A percentile compares a stretch with the other conserved stretches of the same genome.
These are phyloP conservation scores for Sthenelais limicola DNA, from an alignment of 2,888 invertebrate species.

Conservation along the genomic window DNA sequence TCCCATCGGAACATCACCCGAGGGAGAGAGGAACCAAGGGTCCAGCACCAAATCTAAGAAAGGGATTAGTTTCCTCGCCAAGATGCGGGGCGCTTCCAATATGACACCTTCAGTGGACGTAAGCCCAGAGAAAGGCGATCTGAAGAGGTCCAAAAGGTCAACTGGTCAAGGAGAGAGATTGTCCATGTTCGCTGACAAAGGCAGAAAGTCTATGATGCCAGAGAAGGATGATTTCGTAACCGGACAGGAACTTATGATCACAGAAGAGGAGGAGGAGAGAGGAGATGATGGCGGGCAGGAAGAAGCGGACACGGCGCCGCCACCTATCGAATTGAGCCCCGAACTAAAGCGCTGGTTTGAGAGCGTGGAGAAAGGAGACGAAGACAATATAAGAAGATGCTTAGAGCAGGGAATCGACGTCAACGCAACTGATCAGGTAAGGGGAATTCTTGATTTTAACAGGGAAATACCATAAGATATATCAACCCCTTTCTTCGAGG, in stretches of 20 bases:
- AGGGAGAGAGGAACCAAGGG: background rate
- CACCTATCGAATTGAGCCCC: background rate
- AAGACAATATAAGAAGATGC: background rate
- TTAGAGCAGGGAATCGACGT: constrained; percentile 1
- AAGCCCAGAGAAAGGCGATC: background rate
- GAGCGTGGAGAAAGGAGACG: background rate
- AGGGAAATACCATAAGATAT: no score
- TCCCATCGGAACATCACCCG: constrained; percentile 22
- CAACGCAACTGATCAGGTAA: constrained; percentile 27
- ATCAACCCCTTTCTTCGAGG: no score
- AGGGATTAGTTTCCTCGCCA: constrained; percentile 16
- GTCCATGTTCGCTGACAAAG: constrained; percentile 19
- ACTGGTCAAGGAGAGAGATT: background rate
- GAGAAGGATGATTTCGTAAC: background rate
- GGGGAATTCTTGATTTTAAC: no score
- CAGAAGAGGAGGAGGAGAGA: background rate
- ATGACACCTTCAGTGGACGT: constrained; percentile 18
- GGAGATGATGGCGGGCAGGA: background rate
- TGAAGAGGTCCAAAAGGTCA: constrained; percentile 2
- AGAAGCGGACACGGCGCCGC: no score
- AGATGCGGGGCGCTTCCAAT: constrained; percentile 1
- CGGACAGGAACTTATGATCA: background rate
- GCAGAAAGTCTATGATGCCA: constrained; percentile 25
- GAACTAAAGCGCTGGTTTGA: constrained; percentile 31
- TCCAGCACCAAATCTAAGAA: background rate